Conservation (phyloP, 1,140 invertebrate genomes). For the Bombyx mandarina region DNA sequence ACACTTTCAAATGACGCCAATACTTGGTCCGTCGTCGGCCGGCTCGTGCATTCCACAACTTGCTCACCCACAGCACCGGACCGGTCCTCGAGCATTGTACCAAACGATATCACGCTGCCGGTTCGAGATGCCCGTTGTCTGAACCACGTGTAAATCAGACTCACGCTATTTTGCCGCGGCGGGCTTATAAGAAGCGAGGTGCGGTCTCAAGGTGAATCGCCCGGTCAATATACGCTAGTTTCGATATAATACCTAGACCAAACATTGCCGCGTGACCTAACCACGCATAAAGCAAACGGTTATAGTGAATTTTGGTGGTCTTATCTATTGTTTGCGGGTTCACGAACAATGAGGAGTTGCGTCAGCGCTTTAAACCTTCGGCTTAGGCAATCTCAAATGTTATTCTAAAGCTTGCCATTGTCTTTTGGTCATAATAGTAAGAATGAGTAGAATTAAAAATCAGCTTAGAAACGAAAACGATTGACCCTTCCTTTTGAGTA, state of each 20-base stretch:
- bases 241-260: slow-evolving; percentile 61
- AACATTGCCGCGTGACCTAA: slow-evolving; percentile 49
- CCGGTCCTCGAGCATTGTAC: slow-evolving; percentile 61
- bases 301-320: slow-evolving; percentile 22
- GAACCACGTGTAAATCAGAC: slow-evolving; percentile 25
- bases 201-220: slow-evolving; percentile 66
- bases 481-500: no score
- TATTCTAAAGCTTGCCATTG: no score
- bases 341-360: slow-evolving; percentile 16
- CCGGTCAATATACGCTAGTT: slow-evolving; percentile 60
- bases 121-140: slow-evolving; percentile 29
- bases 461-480: no score
- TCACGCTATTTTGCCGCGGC: slow-evolving; percentile 27
- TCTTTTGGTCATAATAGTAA: no score
- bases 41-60: slow-evolving; percentile 62
- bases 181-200: slow-evolving; percentile 51
- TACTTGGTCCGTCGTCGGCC: slow-evolving; percentile 33
- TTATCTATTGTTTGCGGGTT: slow-evolving; percentile 23
- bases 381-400: no score
- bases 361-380: slow-evolving; percentile 1
- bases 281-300: slow-evolving; percentile 33
- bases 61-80: slow-evolving; percentile 64
- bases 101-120: slow-evolving; percentile 45
- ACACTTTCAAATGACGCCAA: slow-evolving; percentile 61
- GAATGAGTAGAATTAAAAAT: no score